Base-by-base conservation (phyloP, 1,140 invertebrate genomes). In the Dolichoris vasculosae region DNA sequence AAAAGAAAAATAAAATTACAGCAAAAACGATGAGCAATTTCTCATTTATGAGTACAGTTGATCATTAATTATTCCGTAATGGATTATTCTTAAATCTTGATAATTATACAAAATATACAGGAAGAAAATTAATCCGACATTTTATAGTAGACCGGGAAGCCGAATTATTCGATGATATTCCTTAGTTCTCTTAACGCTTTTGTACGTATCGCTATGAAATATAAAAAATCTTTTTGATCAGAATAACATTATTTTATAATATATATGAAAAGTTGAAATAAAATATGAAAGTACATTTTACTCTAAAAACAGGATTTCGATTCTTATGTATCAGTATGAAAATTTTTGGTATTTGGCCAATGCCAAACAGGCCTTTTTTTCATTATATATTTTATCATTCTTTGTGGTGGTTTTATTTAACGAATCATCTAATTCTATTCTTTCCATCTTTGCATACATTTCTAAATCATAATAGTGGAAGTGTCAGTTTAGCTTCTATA, bases 351-450 rank as follows among this genome's bases (percentile, higher is more conserved):
- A 82, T 69, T 9, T 71, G 64, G 43, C 80, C 67, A 73, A n/a
- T 73, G 20, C 13, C 38, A 4, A 35, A 38, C 7, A 55, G 48
- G 23, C 32, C 23, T 35, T 38, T 23, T 38, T n/a, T 11, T 46
- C 17, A 38, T 55, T 38, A 30, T 11, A 35, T 55, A 13, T 73
- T 73, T 59, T 43, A 76, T 43, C n/a, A 0, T 38, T 75, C 13
- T 17, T 64, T 83, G 17, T 83, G 82, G 82, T 83, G 71, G 71
- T 83, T 83, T 83, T 83, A 83, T 46, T 30, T 83, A 55, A 15
- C 38, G 20, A 83, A 83, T 76, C 71, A 83, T 40, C 1, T 83
- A 11, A 15, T 83, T 30, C 40, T 76, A 40, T 32, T 83, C 2
- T 9, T 64, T 9, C 48, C 48, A 23, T 63, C 51, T 23, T 55